Percentiles rank a stretch among this genome's conserved stretches.
These are phyloP conservation scores for Caenorhabditis wallacei DNA, from an alignment of 2,888 invertebrate genomes.

Conservation along the genomic window DNA sequence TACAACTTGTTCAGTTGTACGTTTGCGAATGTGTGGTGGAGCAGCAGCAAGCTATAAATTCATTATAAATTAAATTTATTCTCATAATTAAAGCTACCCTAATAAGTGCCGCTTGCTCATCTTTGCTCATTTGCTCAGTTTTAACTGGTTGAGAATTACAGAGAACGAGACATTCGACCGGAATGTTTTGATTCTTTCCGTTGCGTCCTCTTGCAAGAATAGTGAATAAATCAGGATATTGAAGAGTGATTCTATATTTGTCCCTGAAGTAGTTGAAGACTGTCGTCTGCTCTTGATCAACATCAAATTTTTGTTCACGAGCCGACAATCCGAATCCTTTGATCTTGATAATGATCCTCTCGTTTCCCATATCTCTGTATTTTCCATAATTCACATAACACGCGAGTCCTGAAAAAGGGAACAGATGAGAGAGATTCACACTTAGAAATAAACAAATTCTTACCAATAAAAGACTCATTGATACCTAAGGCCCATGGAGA, in stretches of 20 bases:
- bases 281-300: neutral
- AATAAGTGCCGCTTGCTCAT: constrained; percentile 26
- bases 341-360: constrained; percentile 7
- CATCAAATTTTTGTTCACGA: neutral
- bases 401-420: neutral
- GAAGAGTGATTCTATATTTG: neutral
- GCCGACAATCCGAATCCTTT: constrained; percentile 20
- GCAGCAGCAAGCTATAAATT: constrained; percentile 18
- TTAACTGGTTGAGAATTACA: constrained; percentile 12
- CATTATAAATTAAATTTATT: too few relatives aligned
- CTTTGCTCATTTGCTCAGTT: constrained; percentile 34
- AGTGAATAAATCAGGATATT: constrained; percentile 26
- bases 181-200: neutral
- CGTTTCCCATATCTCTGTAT: neutral
- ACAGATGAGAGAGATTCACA: too few relatives aligned
- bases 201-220: constrained; percentile 2
- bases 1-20: constrained; percentile 6
- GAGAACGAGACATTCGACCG: constrained; percentile 15
- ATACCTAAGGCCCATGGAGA: neutral
- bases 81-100: neutral
- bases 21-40: neutral
- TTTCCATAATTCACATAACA: constrained; percentile 22
- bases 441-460: too few relatives aligned
- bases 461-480: neutral
- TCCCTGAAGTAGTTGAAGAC: constrained; percentile 23